Evolutionary conservation across 1,140 invertebrate genomes (phyloP).

Genomic region (Dolichoris vasculosae): DNA sequence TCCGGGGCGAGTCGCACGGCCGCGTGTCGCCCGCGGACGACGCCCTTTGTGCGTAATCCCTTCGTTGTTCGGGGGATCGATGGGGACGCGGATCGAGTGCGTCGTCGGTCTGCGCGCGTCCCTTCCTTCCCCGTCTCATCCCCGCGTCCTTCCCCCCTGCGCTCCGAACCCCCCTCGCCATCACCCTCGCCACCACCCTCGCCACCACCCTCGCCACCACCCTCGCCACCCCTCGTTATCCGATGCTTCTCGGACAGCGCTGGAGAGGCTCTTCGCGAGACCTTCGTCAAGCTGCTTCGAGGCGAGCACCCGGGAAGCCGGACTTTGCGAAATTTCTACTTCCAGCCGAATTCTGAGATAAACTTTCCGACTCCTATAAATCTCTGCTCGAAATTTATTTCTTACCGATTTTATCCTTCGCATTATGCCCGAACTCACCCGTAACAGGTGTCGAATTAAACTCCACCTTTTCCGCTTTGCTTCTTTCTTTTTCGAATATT

Average conservation of each 20-base stretch:
- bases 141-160: background rate
- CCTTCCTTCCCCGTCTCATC: no score
- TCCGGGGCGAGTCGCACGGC: background rate
- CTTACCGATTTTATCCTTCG: background rate
- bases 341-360: background rate
- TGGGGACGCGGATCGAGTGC: background rate
- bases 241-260: no score
- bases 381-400: background rate
- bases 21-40: slow-evolving; percentile 9
- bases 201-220: background rate
- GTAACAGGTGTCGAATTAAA: slow-evolving; percentile 23
- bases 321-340: background rate
- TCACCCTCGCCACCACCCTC: no score
- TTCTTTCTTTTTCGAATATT: background rate
- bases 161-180: no score
- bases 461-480: background rate
- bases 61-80: slow-evolving; percentile 31
- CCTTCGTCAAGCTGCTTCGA: no score
- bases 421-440: background rate
- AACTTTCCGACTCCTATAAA: background rate
- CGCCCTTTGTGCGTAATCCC: slow-evolving; percentile 44
- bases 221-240: background rate
- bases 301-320: no score
- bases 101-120: background rate
- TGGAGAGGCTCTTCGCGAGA: no score